Conservation (phyloP, 2,888 invertebrate genomes). For the Endomychus coccineus region DNA sequence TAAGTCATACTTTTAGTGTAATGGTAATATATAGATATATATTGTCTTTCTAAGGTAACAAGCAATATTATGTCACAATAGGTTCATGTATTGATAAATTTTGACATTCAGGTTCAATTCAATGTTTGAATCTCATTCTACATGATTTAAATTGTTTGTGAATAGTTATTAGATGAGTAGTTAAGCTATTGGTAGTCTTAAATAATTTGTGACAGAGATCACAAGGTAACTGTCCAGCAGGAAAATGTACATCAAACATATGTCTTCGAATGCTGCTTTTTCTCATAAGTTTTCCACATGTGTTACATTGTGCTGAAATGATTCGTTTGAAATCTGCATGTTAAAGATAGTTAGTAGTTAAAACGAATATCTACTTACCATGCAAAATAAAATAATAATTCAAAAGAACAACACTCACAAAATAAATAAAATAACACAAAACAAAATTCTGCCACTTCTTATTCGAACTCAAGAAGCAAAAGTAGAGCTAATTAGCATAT, state of each 20-base stretch:
- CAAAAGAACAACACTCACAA: constrained; percentile 11
- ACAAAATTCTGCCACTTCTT: no score
- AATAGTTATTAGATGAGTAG: constrained; percentile 33
- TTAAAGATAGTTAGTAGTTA: constrained; percentile 2
- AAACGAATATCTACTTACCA: constrained; percentile 37
- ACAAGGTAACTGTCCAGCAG: constrained; percentile 33
- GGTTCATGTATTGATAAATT: no score
- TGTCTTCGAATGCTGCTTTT: constrained; percentile 35
- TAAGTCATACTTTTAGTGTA: no score
- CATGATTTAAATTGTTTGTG: constrained; percentile 30
- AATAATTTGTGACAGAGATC: constrained; percentile 35
- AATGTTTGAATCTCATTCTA: constrained; percentile 14
- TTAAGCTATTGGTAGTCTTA: constrained; percentile 34
- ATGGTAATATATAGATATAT: no score
- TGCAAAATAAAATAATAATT: constrained; percentile 20
- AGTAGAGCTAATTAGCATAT: no score
- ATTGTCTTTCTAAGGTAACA: no score
- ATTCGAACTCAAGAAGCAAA: no score
- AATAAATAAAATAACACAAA: constrained; percentile 13
- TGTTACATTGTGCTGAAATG: constrained; percentile 33
- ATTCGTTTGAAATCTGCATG: neutral
- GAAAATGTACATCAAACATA: constrained; percentile 34
- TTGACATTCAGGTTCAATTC: no score
- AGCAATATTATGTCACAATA: no score
- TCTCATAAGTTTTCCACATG: constrained; percentile 34